Conservation (phyloP, 2,888 invertebrate genomes). For the Spialia ferax region DNA sequence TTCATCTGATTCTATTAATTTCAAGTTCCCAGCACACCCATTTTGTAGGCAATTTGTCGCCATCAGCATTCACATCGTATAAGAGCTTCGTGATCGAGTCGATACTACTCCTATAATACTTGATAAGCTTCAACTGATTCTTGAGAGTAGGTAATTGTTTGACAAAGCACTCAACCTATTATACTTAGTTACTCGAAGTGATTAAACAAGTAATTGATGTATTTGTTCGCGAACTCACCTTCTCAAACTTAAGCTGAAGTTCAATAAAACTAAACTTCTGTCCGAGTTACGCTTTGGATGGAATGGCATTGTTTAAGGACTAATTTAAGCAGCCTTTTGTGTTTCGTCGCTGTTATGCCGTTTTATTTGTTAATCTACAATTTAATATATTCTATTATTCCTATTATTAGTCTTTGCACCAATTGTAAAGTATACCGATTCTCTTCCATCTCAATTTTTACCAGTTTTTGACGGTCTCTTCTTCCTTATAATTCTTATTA, state of each 20-base stretch:
- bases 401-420: neutral
- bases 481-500: too few relatives aligned
- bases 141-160: neutral
- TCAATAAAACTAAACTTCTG: slow-evolving; percentile 8
- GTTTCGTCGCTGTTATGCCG: neutral
- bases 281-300: neutral
- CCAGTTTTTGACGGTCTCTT: too few relatives aligned
- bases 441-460: too few relatives aligned
- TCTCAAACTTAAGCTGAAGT: neutral
- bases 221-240: slow-evolving; percentile 8
- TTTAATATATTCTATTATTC: neutral
- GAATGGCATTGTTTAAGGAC: slow-evolving; percentile 9
- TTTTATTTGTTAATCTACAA: neutral
- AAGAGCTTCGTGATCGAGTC: slow-evolving; percentile 40
- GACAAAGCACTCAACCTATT: slow-evolving; percentile 9
- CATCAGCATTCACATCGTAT: slow-evolving; percentile 62
- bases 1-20: neutral
- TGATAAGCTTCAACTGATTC: slow-evolving; percentile 19
- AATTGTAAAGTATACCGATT: neutral
- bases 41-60: slow-evolving; percentile 35
- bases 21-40: slow-evolving; percentile 5
- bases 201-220: neutral
- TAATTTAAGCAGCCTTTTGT: slow-evolving; percentile 6
- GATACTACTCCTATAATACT: slow-evolving; percentile 17
- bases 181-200: slow-evolving; percentile 2